Percentiles rank a stretch among this genome's conserved stretches.
phyloP scores from a whole-genome alignment of 2,797 vertebrate species.

The Pipistrellus pipistrellus region DNA sequence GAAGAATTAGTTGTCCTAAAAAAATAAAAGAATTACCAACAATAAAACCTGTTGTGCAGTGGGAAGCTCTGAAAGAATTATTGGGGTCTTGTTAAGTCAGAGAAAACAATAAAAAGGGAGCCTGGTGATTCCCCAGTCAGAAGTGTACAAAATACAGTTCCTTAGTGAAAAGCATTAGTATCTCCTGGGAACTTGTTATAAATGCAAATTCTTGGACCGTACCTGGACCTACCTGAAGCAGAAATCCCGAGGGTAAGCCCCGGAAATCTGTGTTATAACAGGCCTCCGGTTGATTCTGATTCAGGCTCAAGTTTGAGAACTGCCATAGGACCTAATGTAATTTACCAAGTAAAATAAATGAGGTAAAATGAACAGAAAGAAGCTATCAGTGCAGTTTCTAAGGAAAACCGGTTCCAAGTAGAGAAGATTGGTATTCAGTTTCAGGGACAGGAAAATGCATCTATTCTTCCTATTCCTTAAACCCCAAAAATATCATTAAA shows the following conservation, averaged over 20 bases:
- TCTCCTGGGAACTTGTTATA: neutral
- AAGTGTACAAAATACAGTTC: neutral
- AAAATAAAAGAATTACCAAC: neutral
- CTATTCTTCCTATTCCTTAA: neutral
- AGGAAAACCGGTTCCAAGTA: neutral
- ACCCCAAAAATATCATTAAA: neutral
- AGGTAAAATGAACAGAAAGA: neutral
- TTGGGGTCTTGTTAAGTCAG: neutral
- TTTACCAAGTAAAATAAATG: constrained; percentile 42
- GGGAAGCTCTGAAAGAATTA: neutral
- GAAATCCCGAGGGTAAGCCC: neutral
- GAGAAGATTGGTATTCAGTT: neutral
- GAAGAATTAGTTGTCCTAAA: neutral
- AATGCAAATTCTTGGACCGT: neutral
- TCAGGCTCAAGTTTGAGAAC: neutral
- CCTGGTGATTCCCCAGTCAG: neutral
- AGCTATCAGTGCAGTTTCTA: neutral
- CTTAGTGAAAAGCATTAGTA: neutral
- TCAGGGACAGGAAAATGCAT: neutral
- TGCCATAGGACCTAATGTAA: neutral
- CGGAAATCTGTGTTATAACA: neutral
- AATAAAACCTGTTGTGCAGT: neutral
- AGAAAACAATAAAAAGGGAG: neutral
- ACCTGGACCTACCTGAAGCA: neutral
- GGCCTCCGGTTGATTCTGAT: neutral